These are phyloP conservation scores for Bellardia bayeri DNA, from an alignment of 2,888 invertebrate genomes.

Conservation along the genomic window DNA sequence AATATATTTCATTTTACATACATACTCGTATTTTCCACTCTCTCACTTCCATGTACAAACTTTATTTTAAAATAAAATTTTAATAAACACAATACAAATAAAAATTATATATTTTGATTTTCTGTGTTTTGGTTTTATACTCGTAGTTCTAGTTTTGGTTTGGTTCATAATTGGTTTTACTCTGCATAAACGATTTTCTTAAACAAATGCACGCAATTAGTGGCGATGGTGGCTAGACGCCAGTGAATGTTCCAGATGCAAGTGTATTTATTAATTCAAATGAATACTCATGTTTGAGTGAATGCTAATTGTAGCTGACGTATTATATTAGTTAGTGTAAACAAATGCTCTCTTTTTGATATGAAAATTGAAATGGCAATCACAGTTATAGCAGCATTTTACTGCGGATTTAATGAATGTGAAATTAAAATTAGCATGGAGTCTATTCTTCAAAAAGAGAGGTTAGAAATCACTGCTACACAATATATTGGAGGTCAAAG, in stretches of 20 bases:
- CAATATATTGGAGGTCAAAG: no score
- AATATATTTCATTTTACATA: not conserved
- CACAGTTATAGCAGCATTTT: not conserved
- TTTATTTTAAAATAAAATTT: slow-evolving; percentile 40
- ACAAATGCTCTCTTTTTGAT: not conserved
- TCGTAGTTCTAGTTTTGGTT: slow-evolving; percentile 26
- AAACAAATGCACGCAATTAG: slow-evolving; percentile 69
- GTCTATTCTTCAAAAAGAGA: no score
- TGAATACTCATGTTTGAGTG: not conserved
- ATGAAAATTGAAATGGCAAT: not conserved
- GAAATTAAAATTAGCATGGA: no score
- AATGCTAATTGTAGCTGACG: slow-evolving; percentile 14
- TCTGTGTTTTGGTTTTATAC: slow-evolving; percentile 6
- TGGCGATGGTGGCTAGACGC: slow-evolving; percentile 60
- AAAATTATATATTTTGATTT: slow-evolving; percentile 6
- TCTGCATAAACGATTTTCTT: slow-evolving; percentile 63
- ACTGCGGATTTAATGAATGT: no score
- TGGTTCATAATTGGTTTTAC: slow-evolving; percentile 65
- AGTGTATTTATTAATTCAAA: not conserved
- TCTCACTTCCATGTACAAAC: not conserved
- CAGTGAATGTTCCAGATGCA: slow-evolving; percentile 53
- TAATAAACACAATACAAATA: slow-evolving; percentile 45
- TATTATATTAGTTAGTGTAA: not conserved
- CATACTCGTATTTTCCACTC: not conserved
- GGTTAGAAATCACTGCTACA: no score